These are phyloP conservation scores for Choreutis nemorana DNA, from an alignment of 2,888 invertebrate genomes.

Conservation along the genomic window DNA sequence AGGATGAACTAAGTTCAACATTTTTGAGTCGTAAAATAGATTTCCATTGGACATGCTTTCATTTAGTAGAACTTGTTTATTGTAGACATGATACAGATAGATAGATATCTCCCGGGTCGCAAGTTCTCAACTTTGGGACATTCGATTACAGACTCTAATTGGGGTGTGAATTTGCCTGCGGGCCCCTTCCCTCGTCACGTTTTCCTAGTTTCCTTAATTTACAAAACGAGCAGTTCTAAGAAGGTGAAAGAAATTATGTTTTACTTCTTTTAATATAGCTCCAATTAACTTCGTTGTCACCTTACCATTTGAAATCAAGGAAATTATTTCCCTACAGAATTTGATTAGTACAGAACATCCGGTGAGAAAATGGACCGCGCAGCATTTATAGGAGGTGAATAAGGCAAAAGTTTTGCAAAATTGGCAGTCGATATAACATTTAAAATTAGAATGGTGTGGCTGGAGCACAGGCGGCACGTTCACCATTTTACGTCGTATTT, in stretches of 20 bases:
- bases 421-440: constrained; percentile 13
- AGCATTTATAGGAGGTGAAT: too few species aligned
- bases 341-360: too few species aligned
- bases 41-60: too few species aligned
- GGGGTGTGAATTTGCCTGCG: constrained; percentile 35
- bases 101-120: constrained; percentile 1
- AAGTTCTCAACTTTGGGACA: constrained; percentile 14
- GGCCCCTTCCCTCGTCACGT: constrained; percentile 11
- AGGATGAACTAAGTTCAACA: too few species aligned
- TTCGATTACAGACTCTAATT: constrained; percentile 33
- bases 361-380: too few species aligned
- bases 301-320: too few species aligned
- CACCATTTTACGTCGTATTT: constrained; percentile 57
- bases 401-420: too few species aligned
- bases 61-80: too few species aligned
- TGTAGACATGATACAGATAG: too few species aligned
- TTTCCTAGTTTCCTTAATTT: constrained; percentile 1
- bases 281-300: too few species aligned
- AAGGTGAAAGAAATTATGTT: neutral
- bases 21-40: too few species aligned
- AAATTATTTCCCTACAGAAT: too few species aligned
- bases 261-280: constrained; percentile 1
- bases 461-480: constrained; percentile 28
- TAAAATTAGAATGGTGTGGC: constrained; percentile 15
- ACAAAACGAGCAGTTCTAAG: constrained; percentile 1